Evolutionary conservation across 2,888 invertebrate species (phyloP).

Genomic region (Lysandra coridon): DNA sequence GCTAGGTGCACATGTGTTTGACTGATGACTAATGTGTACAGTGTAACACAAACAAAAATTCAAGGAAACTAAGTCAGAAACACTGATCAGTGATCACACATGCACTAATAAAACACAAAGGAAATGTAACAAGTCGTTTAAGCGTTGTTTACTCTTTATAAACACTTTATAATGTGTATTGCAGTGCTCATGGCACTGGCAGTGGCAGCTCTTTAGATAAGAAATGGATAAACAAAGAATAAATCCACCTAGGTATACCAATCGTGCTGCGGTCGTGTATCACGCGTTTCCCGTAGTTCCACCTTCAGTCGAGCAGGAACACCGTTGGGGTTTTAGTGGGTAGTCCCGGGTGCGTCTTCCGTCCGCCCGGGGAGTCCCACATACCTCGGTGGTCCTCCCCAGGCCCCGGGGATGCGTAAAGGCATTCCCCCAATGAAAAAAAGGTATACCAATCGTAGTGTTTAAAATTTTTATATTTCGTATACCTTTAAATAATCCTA

Average conservation of each 20-base stretch:
- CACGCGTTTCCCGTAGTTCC: no score
- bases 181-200: neutral
- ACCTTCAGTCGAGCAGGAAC: no score
- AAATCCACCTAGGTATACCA: no score
- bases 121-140: neutral
- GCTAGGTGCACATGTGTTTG: neutral
- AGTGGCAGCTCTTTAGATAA: neutral
- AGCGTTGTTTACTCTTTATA: neutral
- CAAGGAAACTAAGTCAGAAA: neutral
- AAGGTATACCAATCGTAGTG: no score
- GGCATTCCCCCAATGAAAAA: no score
- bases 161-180: conserved; percentile 1
- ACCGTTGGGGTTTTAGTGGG: no score
- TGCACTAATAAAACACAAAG: conserved; percentile 13
- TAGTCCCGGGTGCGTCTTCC: no score
- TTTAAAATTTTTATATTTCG: neutral
- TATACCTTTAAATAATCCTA: neutral
- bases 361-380: no score
- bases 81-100: conserved; percentile 11
- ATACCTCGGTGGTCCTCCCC: no score
- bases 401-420: no score
- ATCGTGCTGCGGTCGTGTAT: no score
- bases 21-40: neutral
- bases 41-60: conserved; percentile 3
- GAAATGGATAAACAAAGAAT: neutral